phyloP scores from a whole-genome alignment of 2,113 vertebrate species.

The Eurystomus gularis region DNA sequence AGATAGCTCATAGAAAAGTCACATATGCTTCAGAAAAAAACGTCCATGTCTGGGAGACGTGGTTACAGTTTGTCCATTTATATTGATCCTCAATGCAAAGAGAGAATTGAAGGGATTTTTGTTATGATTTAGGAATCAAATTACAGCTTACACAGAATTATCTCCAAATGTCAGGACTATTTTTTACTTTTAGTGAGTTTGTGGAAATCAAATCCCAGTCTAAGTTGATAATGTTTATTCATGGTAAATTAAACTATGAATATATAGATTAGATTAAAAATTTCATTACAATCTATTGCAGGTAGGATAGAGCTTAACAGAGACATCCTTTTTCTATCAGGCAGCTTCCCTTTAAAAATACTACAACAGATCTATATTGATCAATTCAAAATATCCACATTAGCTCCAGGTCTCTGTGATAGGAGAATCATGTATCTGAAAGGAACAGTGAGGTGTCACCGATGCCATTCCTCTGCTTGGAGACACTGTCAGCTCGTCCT shows the following conservation, averaged over 20 bases:
- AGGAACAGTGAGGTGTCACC: background rate
- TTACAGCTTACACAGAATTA: background rate
- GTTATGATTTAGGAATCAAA: background rate
- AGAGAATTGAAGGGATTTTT: background rate
- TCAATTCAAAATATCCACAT: background rate
- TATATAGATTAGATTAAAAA: background rate
- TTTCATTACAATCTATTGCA: background rate
- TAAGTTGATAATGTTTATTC: background rate
- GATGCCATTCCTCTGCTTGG: background rate
- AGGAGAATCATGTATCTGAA: background rate
- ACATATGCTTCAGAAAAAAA: background rate
- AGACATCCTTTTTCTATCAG: background rate
- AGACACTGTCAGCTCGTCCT: background rate
- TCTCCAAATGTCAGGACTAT: background rate
- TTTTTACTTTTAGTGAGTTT: background rate
- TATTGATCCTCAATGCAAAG: background rate
- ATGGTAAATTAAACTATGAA: background rate
- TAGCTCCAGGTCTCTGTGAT: background rate
- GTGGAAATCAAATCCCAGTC: background rate
- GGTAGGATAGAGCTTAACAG: background rate
- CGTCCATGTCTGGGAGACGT: background rate
- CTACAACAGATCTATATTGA: too few relatives aligned
- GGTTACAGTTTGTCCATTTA: background rate
- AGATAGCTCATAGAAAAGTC: background rate
- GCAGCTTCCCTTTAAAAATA: background rate